Evolutionary conservation across 2,113 vertebrate genomes (phyloP), one percentile per base, ranked within the genome.

Genomic region (Leucosticte australis): DNA sequence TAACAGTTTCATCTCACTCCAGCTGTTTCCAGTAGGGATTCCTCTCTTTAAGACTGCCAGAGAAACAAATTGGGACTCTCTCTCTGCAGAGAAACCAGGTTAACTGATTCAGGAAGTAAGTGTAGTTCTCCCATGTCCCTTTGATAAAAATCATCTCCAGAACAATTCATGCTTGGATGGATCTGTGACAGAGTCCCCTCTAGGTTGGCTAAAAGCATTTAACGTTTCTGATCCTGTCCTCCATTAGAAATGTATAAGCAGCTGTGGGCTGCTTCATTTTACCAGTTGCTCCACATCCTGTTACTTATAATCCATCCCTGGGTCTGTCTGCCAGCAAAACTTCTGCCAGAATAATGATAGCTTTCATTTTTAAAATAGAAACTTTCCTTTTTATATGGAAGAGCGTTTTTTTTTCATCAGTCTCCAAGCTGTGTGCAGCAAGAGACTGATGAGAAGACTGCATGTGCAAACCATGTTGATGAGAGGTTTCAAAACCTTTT

Each of bases 1-100:
- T 12, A 93, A 88, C 39, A 81, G 83, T 65, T 95, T 71, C 85
- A 81, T 92, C 64, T 91, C 85, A 89, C 79, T 88, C 85, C 88
- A 88, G 88, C 86, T 87, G 88, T 69, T 96, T 94, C 80, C 92
- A 90, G 76, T 74, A 96, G 79, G 89, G 90, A 92, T 71, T 93
- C 92, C 80, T 82, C 73, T 83, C 81, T 92, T 77, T 69, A 89
- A 63, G 39, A 94, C 2, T 95, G 82, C 56, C 52, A 67, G 59
- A 89, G 73, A 84, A 90, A 88, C 88, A 95, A 89, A 94, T 22
- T 41, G 79, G 68, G 57, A 63, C n/a, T 63, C 85, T 17, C 70
- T 69, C 59, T 90, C 87, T 78, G 79, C 71, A 82, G 79, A 94
- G 46, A 89, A 96, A 93, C 53, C 83, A 92, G 83, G 90, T 94